A percentile compares a stretch with the other conserved stretches of the same genome.
Conservation (phyloP, 2,888 invertebrate species). For the Oithona nana region DNA sequence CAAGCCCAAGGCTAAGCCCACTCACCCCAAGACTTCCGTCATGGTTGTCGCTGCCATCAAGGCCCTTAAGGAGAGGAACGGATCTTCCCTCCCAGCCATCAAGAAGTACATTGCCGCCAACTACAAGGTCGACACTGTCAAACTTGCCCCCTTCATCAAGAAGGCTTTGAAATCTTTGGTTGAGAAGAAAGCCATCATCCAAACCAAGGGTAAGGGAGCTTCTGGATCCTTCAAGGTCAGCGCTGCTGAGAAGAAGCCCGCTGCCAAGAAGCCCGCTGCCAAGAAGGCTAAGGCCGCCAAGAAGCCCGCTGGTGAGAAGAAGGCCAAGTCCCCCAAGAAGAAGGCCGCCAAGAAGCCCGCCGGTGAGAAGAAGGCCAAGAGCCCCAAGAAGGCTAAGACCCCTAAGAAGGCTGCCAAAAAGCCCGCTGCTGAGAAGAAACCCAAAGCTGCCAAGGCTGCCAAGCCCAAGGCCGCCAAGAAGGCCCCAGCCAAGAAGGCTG, state of each 20-base stretch:
- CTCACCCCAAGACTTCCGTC: conserved; percentile 27
- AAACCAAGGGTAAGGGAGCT: conserved; percentile 23
- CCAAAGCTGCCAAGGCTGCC: conserved; percentile 19
- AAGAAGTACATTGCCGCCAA: conserved; percentile 29
- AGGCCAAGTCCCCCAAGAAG: conserved; percentile 19
- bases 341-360: conserved; percentile 20
- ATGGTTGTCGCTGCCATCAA: conserved; percentile 30
- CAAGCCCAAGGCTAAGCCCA: conserved; percentile 24
- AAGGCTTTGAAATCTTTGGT: conserved; percentile 27
- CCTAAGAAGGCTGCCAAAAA: conserved; percentile 22
- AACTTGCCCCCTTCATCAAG: conserved; percentile 25
- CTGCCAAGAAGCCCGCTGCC: conserved; percentile 21
- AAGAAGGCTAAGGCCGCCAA: conserved; percentile 24
- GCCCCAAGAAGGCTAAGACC: conserved; percentile 19
- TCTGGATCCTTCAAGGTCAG: conserved; percentile 20
- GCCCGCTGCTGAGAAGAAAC: conserved; percentile 20
- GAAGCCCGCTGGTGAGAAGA: conserved; percentile 21
- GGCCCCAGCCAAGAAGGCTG: not conserved
- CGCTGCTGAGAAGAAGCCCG: not conserved
- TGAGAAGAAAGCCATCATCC: conserved; percentile 26
- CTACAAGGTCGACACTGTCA: conserved; percentile 29
- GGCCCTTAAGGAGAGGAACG: conserved; percentile 29
- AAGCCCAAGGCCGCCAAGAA: conserved; percentile 17
- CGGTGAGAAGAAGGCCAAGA: conserved; percentile 23
- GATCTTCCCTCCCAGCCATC: conserved; percentile 31